Evolutionary conservation across 2,113 vertebrate genomes (phyloP).

Genomic region (Sceloporus undulatus): DNA sequence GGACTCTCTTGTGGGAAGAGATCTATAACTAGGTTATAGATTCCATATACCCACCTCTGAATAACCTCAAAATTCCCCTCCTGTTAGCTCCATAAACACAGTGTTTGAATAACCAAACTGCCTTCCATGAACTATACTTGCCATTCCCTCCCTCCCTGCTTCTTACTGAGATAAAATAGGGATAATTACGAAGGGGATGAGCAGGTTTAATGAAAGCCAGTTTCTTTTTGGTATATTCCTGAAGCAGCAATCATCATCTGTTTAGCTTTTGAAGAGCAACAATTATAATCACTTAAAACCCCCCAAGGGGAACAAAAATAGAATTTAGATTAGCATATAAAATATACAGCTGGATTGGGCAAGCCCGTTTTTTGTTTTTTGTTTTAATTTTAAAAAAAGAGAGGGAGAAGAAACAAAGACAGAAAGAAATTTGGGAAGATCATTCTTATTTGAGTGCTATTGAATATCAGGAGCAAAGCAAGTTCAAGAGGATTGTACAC

Average conservation of each 20-base stretch:
- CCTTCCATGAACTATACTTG: constrained; percentile 81
- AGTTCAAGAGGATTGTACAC: constrained; percentile 79
- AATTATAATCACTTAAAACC: constrained; percentile 92
- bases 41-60: constrained; percentile 59
- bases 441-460: constrained; percentile 85
- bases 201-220: constrained; percentile 89
- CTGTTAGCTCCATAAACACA: constrained; percentile 76
- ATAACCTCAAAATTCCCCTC: constrained; percentile 70
- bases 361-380: constrained; percentile 70
- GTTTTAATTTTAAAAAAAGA: not conserved
- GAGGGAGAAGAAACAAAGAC: not conserved
- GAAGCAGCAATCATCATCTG: constrained; percentile 89
- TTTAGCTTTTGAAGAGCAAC: constrained; percentile 90
- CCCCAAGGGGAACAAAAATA: constrained; percentile 86
- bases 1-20: constrained; percentile 38
- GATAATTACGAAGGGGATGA: constrained; percentile 88
- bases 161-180: constrained; percentile 83
- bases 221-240: constrained; percentile 88
- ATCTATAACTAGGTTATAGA: constrained; percentile 57
- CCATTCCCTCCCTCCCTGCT: constrained; percentile 72
- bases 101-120: constrained; percentile 84
- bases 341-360: constrained; percentile 89
- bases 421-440: constrained; percentile 79
- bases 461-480: constrained; percentile 82
- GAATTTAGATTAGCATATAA: constrained; percentile 89